Evolutionary conservation across 2,888 invertebrate species (phyloP).

Genomic region (Germaria angustata): DNA sequence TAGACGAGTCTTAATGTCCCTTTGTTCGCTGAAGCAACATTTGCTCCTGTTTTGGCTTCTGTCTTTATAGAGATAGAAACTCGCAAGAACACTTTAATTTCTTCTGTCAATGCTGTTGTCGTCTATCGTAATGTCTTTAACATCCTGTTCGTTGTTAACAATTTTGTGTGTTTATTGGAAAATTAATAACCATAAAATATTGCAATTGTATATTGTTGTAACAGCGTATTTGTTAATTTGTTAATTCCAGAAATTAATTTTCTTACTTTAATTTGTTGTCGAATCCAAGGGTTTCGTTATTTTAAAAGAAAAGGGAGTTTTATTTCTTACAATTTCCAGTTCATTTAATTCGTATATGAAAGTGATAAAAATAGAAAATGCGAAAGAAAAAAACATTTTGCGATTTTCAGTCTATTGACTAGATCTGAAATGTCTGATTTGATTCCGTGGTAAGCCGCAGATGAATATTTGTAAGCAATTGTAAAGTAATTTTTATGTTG

Average conservation of each 20-base stretch:
- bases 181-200: constrained; percentile 36
- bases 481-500: too few relatives aligned
- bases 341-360: too few relatives aligned
- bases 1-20: not conserved
- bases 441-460: too few relatives aligned
- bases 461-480: too few relatives aligned
- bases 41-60: constrained; percentile 6
- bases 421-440: too few relatives aligned
- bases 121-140: constrained; percentile 23
- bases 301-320: not conserved
- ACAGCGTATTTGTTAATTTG: not conserved
- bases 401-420: too few relatives aligned
- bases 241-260: constrained; percentile 9
- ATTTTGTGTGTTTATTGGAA: constrained; percentile 27
- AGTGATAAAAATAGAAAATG: too few relatives aligned
- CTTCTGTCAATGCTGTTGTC: constrained; percentile 14
- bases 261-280: not conserved
- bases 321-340: too few relatives aligned
- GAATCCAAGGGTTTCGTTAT: not conserved
- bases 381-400: too few relatives aligned
- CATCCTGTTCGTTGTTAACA: constrained; percentile 37
- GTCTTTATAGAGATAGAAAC: not conserved
- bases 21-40: constrained; percentile 3
- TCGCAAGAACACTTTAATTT: not conserved
- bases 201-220: constrained; percentile 9